Evolutionary conservation across 2,888 invertebrate species (phyloP).

Genomic region (Cheilosia pagana): DNA sequence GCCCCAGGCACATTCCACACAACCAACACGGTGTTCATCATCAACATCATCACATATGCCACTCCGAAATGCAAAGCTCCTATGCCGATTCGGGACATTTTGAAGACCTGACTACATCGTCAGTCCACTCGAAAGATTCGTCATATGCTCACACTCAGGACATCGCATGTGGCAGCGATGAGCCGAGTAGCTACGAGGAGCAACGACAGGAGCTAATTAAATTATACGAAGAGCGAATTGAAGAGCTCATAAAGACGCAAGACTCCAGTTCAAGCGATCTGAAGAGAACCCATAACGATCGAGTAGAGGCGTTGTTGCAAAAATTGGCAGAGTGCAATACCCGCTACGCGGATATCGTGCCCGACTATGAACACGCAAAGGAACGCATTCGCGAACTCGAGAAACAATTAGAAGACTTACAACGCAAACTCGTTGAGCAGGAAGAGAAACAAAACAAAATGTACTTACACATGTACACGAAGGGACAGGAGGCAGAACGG

Average conservation of each 20-base stretch:
- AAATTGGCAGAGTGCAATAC: constrained; percentile 90
- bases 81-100: constrained; percentile 94
- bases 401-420: constrained; percentile 88
- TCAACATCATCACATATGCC: constrained; percentile 77
- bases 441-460: constrained; percentile 90
- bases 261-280: constrained; percentile 88
- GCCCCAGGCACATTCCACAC: constrained; percentile 81
- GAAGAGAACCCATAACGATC: constrained; percentile 91
- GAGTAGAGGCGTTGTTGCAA: constrained; percentile 89
- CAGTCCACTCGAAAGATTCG: constrained; percentile 89
- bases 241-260: constrained; percentile 88
- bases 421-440: constrained; percentile 88
- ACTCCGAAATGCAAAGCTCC: constrained; percentile 88
- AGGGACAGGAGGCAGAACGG: constrained; percentile 91
- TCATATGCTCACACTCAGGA: constrained; percentile 86
- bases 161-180: constrained; percentile 79
- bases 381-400: constrained; percentile 88
- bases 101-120: constrained; percentile 91
- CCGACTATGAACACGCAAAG: constrained; percentile 90
- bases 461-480: constrained; percentile 92
- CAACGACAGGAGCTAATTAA: constrained; percentile 88
- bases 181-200: constrained; percentile 84
- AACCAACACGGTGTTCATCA: constrained; percentile 83
- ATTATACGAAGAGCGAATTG: constrained; percentile 89
- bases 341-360: constrained; percentile 90